Evolutionary conservation across 1,140 invertebrate species (phyloP), one percentile per base, ranked within the genome.

Genomic region (Sarcophaga bullata): DNA sequence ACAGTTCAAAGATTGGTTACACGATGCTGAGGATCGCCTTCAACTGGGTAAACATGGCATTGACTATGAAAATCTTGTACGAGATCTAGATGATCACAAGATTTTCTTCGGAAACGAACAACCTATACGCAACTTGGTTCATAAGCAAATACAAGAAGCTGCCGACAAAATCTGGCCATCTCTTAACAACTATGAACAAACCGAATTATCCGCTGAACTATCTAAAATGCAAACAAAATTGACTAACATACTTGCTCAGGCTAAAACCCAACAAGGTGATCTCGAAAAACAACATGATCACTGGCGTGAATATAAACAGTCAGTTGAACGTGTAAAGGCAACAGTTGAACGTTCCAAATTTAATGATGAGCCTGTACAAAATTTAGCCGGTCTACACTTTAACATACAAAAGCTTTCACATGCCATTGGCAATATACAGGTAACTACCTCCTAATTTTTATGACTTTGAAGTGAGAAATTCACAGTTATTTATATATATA

Each of bases 161-260:
- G 95, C 95, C 4, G 95, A 97, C 85, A 95, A 95, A 86, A 97
- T 97, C 72, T 96, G 95, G 94, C 95, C 96, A 1, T 97, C 96
- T 0, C 90, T 97, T 13, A 94, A 93, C 19, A 92, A 93, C 54
- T 92, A 93, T 7, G 95, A 97, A 86, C 96, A 97, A 86, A 95
- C 97, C 83, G 95, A 96, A 84, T 87, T 97, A 3, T 95, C 94
- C 11, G 92, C 93, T 0, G 95, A 96, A 85, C 94, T 96, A 83
- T 94, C 96, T 75, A 93, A 95, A 83, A 93, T 95, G 84, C 95
- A 94, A 48, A 95, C 96, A 85, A 86, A 94, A 5, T 86, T 97
- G 83, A 96, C 96, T 86, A 97, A 96, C 83, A 96, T 95, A 0
- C 86, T 96, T 48, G 96, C 96, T 86, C 94, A 93, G 1, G 95